Base-by-base conservation (phyloP, 1,140 invertebrate genomes). In the Halyomorpha halys region DNA sequence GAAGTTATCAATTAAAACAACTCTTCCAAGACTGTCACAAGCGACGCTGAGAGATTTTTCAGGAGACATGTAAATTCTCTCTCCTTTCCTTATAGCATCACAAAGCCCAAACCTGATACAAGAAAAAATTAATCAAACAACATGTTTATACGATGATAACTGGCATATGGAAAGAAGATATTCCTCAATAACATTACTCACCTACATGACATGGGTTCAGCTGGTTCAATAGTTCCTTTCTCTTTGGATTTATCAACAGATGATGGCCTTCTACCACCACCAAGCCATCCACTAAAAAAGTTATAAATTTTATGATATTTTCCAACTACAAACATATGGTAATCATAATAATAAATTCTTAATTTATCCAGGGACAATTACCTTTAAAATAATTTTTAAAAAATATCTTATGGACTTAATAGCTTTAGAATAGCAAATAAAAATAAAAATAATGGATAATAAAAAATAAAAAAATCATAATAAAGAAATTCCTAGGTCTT, bases 1-100 rank as follows among this genome's bases (percentile, higher is more conserved):
- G 44, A 79, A 80, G 23, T 89, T 83, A 75, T 97, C 92, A 16
- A 97, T 73, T 3, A 98, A 77, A 56, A 86, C 81, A 0, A 98
- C 87, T 69, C 94, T 79, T 18, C 94, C 93, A 71, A 94, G 83
- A 68, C 82, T 83, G 76, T 98, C 95, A 1, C 86, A 84, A 16
- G 94, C 79, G 1, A 86, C 89, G 6, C 88, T 89, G 4, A 95
- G 77, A 19, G 83, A 82, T 49, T 86, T 83, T 71, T 89, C 86
- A 0, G 91, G 92, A 19, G 91, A 92, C 51, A 91, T 74, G 30
- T 82, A 76, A 11, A 96, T 80, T 3, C 73, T 77, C 4, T 84
- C 78, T 1, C 90, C 92, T 69, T 84, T 80, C 53, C 94, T 77
- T 59, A 85, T 80, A 27, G 83, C 73, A 76, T 97, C 94, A 68